phyloP scores from a whole-genome alignment of 2,888 invertebrate genomes.

The Elmis aenea region DNA sequence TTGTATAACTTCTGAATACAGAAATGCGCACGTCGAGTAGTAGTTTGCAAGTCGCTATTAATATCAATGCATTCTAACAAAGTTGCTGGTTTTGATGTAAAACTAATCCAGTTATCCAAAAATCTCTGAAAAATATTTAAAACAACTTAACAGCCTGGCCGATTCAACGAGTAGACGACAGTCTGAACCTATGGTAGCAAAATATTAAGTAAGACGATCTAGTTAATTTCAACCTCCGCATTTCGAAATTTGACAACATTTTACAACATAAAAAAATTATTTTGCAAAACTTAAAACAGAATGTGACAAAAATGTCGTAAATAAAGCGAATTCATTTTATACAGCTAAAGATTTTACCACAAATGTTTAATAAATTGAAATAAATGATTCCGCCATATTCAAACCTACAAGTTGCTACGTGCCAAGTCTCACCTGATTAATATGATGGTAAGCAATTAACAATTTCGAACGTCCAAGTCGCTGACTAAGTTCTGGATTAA shows the following conservation, averaged over 20 bases:
- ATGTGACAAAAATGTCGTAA: too few species aligned
- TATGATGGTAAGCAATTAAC: constrained; percentile 48
- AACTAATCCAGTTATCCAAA: constrained; percentile 21
- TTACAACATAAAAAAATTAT: too few species aligned
- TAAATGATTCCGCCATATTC: too few species aligned
- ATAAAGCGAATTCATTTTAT: too few species aligned
- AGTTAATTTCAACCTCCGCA: too few species aligned
- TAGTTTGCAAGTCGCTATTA: constrained; percentile 15
- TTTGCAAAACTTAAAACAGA: too few species aligned
- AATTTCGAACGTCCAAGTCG: constrained; percentile 44
- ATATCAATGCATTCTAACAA: constrained; percentile 48
- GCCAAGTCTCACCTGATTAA: constrained; percentile 40
- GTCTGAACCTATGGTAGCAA: too few species aligned
- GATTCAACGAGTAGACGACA: too few species aligned
- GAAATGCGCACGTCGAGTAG: constrained; percentile 14
- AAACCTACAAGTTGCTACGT: neutral
- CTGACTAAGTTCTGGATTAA: constrained; percentile 13
- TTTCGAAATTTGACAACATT: too few species aligned
- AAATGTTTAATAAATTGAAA: too few species aligned
- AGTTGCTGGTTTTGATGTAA: constrained; percentile 46
- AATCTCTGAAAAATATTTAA: constrained; percentile 20
- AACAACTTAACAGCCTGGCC: neutral
- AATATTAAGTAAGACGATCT: too few species aligned
- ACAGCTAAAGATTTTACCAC: too few species aligned
- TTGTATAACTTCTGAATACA: constrained; percentile 29